Evolutionary conservation across 2,113 vertebrate genomes (phyloP).

Genomic region (Crotalus viridis): DNA sequence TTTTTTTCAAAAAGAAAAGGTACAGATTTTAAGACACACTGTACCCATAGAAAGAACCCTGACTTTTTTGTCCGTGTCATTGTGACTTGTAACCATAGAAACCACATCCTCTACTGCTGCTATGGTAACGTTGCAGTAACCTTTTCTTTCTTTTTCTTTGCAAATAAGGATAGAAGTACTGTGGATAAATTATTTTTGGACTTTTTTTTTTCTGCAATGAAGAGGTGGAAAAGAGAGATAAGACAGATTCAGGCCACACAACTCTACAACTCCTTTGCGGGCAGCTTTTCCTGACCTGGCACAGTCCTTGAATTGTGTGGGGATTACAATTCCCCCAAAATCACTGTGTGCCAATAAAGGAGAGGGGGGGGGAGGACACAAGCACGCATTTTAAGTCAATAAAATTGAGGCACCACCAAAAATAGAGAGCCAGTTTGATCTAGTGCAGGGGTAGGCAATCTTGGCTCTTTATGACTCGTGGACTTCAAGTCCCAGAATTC

Average conservation of each 20-base stretch:
- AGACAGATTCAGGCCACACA: neutral
- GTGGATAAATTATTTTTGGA: conserved; percentile 43
- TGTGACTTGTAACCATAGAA: conserved; percentile 81
- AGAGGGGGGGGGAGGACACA: neutral
- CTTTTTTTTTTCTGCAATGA: neutral
- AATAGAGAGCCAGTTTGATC: neutral
- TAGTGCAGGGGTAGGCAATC: no score
- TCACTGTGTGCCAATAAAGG: neutral
- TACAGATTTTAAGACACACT: conserved; percentile 24
- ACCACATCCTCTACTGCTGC: conserved; percentile 79
- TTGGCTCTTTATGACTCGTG: no score
- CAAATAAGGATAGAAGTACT: conserved; percentile 59
- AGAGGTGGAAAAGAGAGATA: neutral
- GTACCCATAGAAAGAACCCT: conserved; percentile 35
- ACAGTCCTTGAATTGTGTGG: neutral
- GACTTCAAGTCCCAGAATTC: no score
- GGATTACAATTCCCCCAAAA: neutral
- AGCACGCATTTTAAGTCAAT: neutral
- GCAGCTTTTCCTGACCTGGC: neutral
- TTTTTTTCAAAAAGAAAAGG: neutral
- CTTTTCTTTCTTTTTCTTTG: conserved; percentile 45
- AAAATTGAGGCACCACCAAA: neutral
- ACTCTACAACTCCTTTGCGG: neutral
- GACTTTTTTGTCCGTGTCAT: conserved; percentile 59
- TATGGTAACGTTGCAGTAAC: conserved; percentile 74